Percentiles rank a stretch among this genome's conserved stretches.
Evolutionary conservation across 2,888 invertebrate species (phyloP).

Genomic region (Andrena bicolor): DNA sequence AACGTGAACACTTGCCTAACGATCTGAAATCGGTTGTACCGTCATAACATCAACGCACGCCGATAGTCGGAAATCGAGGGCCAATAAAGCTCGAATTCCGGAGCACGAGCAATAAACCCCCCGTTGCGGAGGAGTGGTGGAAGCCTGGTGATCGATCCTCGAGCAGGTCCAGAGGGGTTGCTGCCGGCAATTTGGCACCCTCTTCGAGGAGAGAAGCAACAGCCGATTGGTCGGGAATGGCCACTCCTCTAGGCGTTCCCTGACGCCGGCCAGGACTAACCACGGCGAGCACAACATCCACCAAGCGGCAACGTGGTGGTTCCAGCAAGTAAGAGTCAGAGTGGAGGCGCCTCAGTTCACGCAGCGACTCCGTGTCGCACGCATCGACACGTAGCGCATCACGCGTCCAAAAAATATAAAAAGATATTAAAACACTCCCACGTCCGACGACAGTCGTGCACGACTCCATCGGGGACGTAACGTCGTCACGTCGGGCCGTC

Average conservation of each 20-base stretch:
- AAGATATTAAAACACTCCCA: not conserved
- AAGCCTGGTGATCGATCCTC: conserved; percentile 63
- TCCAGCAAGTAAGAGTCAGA: conserved; percentile 62
- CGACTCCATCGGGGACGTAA: not conserved
- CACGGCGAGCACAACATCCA: conserved; percentile 47
- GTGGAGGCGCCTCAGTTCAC: conserved; percentile 77
- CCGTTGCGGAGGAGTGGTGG: conserved; percentile 36
- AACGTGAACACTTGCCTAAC: not conserved
- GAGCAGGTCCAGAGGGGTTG: conserved; percentile 65
- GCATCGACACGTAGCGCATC: conserved; percentile 69
- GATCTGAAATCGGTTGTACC: not conserved
- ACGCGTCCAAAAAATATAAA: not conserved
- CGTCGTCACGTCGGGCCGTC: not conserved
- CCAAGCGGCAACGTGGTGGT: conserved; percentile 57
- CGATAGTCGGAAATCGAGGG: conserved; percentile 11
- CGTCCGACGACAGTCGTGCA: not conserved
- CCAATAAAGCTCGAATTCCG: conserved; percentile 35
- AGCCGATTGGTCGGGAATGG: conserved; percentile 76
- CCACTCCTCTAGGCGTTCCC: conserved; percentile 81
- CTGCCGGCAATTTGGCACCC: conserved; percentile 72
- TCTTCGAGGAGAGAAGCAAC: conserved; percentile 36
- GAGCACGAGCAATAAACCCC: conserved; percentile 35
- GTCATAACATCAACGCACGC: conserved; percentile 3
- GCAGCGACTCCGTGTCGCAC: conserved; percentile 79
- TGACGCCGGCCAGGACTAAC: conserved; percentile 53